Conservation (phyloP, 2,113 vertebrate genomes). For the Felis chaus region DNA sequence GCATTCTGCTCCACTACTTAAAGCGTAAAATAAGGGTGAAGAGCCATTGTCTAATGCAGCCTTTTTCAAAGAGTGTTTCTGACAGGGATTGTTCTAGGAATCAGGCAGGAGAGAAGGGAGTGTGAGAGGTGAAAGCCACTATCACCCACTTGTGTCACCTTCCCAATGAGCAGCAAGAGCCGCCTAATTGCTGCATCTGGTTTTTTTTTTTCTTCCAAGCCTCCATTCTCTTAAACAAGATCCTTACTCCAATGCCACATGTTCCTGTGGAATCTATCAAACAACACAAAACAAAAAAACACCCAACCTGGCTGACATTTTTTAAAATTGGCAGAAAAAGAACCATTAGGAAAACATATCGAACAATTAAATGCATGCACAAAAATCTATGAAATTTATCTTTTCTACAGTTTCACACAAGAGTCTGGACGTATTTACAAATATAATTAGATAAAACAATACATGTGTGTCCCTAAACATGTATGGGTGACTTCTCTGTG, state of each 20-base stretch:
- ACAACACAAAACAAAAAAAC: conserved; percentile 84
- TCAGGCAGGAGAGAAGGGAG: conserved; percentile 94
- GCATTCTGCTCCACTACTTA: conserved; percentile 95
- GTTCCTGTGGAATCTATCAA: conserved; percentile 90
- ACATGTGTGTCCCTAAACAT: neutral
- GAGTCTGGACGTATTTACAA: conserved; percentile 60
- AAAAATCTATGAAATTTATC: conserved; percentile 67
- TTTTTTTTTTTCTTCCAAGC: conserved; percentile 71
- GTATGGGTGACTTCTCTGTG: conserved; percentile 19
- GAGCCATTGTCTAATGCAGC: conserved; percentile 95
- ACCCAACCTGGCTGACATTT: conserved; percentile 85
- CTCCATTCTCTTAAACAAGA: conserved; percentile 91
- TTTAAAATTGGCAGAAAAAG: conserved; percentile 84
- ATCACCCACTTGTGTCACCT: conserved; percentile 96
- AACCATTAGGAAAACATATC: conserved; percentile 77
- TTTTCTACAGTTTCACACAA: conserved; percentile 49
- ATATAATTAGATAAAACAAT: conserved; percentile 60
- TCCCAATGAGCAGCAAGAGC: conserved; percentile 93
- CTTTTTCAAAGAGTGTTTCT: conserved; percentile 97
- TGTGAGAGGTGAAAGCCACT: conserved; percentile 95
- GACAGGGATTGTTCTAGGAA: conserved; percentile 96
- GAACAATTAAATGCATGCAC: conserved; percentile 50
- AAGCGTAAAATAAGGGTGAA: conserved; percentile 96
- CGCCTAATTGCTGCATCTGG: conserved; percentile 94
- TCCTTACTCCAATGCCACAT: conserved; percentile 90